Conservation (phyloP, 2,888 invertebrate genomes). For the Harpalus rufipes region DNA sequence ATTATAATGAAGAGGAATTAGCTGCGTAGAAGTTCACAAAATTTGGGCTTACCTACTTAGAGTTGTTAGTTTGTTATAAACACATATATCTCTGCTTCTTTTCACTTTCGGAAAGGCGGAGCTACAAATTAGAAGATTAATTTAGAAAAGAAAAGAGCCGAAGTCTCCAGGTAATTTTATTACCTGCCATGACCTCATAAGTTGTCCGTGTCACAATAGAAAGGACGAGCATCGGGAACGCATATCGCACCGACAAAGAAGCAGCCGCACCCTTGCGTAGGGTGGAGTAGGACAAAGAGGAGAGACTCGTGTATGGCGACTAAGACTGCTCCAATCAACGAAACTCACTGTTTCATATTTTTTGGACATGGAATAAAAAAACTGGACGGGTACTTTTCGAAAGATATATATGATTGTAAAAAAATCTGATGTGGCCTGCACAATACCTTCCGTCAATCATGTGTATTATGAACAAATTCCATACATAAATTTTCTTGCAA, state of each 20-base stretch:
- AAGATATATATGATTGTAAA: too few species aligned
- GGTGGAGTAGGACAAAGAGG: neutral
- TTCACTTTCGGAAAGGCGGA: constrained; percentile 45
- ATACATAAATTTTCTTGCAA: too few species aligned
- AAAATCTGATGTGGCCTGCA: too few species aligned
- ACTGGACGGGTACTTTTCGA: too few species aligned
- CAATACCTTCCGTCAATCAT: too few species aligned
- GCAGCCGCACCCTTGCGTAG: neutral
- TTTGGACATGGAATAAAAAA: too few species aligned
- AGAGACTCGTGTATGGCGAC: neutral
- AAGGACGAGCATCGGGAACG: constrained; percentile 31
- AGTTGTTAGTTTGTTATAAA: constrained; percentile 43
- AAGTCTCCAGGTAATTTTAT: constrained; percentile 55
- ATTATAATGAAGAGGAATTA: constrained; percentile 53
- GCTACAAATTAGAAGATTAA: constrained; percentile 47
- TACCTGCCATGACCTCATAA: constrained; percentile 55
- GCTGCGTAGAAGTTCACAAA: constrained; percentile 24
- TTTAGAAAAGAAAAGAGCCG: constrained; percentile 40
- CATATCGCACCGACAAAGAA: constrained; percentile 45
- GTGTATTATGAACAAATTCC: too few species aligned
- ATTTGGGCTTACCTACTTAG: constrained; percentile 45
- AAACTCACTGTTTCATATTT: too few species aligned
- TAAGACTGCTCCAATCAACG: too few species aligned
- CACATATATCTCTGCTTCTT: constrained; percentile 36
- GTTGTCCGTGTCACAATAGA: constrained; percentile 40